Conservation (phyloP, 2,113 vertebrate genomes). For the Ptychochromis oligacanthus region DNA sequence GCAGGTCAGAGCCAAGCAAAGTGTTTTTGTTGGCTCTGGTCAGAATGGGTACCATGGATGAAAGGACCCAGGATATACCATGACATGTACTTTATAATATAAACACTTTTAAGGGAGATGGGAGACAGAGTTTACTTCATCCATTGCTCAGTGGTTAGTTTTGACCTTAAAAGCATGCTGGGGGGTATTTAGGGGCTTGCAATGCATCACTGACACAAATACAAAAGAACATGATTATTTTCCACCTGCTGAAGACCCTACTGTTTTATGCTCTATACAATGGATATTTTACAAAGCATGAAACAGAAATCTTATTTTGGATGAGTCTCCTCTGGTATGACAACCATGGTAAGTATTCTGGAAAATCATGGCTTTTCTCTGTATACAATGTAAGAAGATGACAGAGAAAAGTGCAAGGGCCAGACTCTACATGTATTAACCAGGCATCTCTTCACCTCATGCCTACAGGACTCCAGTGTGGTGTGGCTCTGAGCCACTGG, state of each 20-base stretch:
- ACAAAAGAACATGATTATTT: not conserved
- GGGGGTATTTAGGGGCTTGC: not conserved
- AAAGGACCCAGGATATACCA: conserved; percentile 48
- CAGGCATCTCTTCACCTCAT: conserved; percentile 37
- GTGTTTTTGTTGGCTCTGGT: conserved; percentile 59
- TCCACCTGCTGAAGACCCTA: not conserved
- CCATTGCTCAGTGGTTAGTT: not conserved
- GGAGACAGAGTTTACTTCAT: conserved; percentile 15
- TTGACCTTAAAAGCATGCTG: not conserved
- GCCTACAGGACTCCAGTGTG: conserved; percentile 53
- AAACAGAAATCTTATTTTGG: not conserved
- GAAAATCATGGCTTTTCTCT: not conserved
- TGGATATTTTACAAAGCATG: not conserved
- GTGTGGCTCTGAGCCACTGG: conserved; percentile 55
- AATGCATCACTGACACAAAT: not conserved
- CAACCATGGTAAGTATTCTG: too few relatives aligned
- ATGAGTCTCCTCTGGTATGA: not conserved
- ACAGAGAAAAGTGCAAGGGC: conserved; percentile 10
- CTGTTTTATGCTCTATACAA: conserved; percentile 20
- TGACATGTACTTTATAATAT: conserved; percentile 47
- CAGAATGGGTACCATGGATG: conserved; percentile 32
- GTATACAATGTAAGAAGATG: conserved; percentile 1
- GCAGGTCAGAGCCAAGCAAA: conserved; percentile 28
- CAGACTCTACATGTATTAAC: conserved; percentile 35
- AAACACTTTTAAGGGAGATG: conserved; percentile 35